Evolutionary conservation across 2,888 invertebrate genomes (phyloP).

Genomic region (Amphipyra berbera): DNA sequence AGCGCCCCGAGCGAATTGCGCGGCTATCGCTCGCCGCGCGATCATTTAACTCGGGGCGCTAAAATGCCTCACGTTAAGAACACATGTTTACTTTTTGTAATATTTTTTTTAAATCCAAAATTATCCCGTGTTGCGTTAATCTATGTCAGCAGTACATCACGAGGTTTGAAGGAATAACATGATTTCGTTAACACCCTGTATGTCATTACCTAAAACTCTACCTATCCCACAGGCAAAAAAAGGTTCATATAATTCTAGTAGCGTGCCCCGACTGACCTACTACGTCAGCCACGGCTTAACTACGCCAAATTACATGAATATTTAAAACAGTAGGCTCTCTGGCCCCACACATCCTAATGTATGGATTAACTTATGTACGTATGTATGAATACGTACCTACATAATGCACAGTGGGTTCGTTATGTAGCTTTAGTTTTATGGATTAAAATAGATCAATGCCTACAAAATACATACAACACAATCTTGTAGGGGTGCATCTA

Average conservation of each 20-base stretch:
- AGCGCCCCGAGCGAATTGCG: no score
- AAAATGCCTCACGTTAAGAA: no score
- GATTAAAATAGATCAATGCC: background rate
- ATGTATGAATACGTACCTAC: background rate
- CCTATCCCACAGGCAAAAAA: background rate
- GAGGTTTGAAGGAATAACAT: no score
- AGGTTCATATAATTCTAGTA: conserved; percentile 5
- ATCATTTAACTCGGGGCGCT: no score
- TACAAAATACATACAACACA: no score
- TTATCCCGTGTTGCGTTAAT: no score
- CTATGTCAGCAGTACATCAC: no score
- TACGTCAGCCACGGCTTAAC: conserved; percentile 18
- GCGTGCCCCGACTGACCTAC: conserved; percentile 36
- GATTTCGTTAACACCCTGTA: no score
- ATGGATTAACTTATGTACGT: conserved; percentile 22
- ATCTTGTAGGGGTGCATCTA: no score
- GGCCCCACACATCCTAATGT: conserved; percentile 11
- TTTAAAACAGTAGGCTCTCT: conserved; percentile 39
- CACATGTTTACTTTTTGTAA: no score
- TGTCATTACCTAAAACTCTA: background rate
- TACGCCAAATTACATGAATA: conserved; percentile 54
- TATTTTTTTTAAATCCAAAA: no score
- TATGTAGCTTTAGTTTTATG: background rate
- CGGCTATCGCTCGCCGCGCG: no score
- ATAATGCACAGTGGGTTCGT: background rate